Evolutionary conservation across 2,113 vertebrate genomes (phyloP).

Genomic region (Sander vitreus): DNA sequence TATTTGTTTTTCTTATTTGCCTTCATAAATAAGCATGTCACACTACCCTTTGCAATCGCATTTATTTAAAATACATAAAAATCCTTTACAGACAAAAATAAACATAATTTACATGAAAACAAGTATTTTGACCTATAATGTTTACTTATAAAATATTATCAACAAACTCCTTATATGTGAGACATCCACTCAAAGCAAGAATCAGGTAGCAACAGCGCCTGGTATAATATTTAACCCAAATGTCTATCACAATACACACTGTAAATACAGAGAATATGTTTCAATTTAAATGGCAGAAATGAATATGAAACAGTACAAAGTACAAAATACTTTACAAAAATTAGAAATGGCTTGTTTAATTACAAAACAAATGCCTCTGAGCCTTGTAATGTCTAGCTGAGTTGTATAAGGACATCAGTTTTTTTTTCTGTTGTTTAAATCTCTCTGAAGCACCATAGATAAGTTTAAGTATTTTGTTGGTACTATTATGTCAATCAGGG

Average conservation of each 20-base stretch:
- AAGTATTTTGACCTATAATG: constrained; percentile 34
- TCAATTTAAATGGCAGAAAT: constrained; percentile 40
- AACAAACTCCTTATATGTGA: constrained; percentile 41
- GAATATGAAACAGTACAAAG: constrained; percentile 55
- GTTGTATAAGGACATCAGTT: background rate
- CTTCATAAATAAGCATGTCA: constrained; percentile 10
- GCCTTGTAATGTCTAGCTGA: constrained; percentile 1
- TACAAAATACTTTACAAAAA: constrained; percentile 51
- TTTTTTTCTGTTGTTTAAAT: background rate
- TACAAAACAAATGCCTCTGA: constrained; percentile 21
- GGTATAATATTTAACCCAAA: constrained; percentile 47
- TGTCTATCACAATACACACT: constrained; percentile 45
- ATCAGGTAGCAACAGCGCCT: constrained; percentile 60
- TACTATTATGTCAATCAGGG: constrained; percentile 81
- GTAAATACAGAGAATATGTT: constrained; percentile 34
- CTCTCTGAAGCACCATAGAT: constrained; percentile 19
- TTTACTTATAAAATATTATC: constrained; percentile 58
- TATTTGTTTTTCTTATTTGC: background rate
- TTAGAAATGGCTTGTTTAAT: constrained; percentile 34
- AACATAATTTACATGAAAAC: constrained; percentile 55
- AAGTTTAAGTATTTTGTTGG: background rate
- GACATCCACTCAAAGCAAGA: constrained; percentile 56
- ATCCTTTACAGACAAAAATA: constrained; percentile 57
- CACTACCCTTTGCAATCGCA: constrained; percentile 1
- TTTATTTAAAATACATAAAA: constrained; percentile 76